Evolutionary conservation across 2,113 vertebrate species (phyloP).

Genomic region (Cyphomyrus plagiostoma): DNA sequence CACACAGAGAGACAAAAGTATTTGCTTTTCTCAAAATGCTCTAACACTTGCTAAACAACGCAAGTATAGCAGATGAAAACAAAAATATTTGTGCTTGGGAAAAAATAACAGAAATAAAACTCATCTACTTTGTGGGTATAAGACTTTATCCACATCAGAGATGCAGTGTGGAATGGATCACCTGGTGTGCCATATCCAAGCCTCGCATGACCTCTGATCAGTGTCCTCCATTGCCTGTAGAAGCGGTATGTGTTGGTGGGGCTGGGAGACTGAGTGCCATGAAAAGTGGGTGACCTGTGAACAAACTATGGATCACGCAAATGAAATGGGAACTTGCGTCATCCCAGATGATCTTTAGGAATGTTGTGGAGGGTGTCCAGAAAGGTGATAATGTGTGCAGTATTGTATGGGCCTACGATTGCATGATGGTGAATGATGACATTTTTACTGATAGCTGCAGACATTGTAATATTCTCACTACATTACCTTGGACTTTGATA

Average conservation of each 20-base stretch:
- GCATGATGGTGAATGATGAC: too few relatives aligned
- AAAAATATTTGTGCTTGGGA: neutral
- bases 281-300: neutral
- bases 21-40: neutral
- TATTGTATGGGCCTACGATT: neutral
- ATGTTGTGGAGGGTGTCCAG: neutral
- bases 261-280: neutral
- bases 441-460: too few relatives aligned
- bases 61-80: neutral
- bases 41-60: neutral
- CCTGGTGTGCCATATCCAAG: neutral
- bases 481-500: too few relatives aligned
- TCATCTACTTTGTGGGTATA: neutral
- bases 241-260: neutral
- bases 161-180: neutral
- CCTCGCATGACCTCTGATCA: neutral
- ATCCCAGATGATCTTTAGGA: neutral
- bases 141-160: neutral
- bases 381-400: neutral
- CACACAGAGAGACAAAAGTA: neutral
- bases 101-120: neutral
- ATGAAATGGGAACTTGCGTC: neutral
- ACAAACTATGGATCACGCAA: neutral
- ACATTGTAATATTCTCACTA: too few relatives aligned
- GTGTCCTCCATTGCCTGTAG: neutral